Percentiles rank a stretch among this genome's conserved stretches.
These are phyloP conservation scores for Myzus persicae DNA, from an alignment of 1,140 invertebrate genomes.

Conservation along the genomic window DNA sequence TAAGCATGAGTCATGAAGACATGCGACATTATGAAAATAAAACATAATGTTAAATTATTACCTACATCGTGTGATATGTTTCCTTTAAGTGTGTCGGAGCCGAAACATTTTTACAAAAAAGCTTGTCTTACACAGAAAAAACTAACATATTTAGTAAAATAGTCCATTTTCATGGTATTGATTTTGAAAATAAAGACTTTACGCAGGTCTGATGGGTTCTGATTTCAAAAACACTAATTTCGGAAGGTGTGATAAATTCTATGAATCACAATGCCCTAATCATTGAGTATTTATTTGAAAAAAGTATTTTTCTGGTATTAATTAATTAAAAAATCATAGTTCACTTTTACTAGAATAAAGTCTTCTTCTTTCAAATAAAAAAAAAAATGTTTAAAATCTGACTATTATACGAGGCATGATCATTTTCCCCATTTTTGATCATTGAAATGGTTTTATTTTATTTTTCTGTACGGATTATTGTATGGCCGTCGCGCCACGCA, in stretches of 20 bases:
- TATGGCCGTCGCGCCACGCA: not conserved
- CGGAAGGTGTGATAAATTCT: not conserved
- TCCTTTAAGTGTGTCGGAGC: too few species aligned
- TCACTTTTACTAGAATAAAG: not conserved
- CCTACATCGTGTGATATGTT: too few species aligned
- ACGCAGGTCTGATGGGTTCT: not conserved
- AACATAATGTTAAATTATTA: too few species aligned
- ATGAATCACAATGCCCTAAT: not conserved
- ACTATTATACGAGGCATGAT: not conserved
- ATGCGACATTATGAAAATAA: too few species aligned
- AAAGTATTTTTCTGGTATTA: not conserved
- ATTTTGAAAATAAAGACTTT: too few species aligned
- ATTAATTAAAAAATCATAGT: not conserved
- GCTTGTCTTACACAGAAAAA: too few species aligned
- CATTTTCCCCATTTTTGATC: not conserved
- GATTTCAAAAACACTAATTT: not conserved
- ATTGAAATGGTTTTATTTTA: not conserved
- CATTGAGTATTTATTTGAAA: not conserved
- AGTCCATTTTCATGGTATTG: too few species aligned
- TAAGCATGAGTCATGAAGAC: too few species aligned
- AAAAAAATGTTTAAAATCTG: not conserved
- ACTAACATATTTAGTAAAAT: too few species aligned
- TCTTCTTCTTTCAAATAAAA: not conserved
- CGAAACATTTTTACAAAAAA: too few species aligned
- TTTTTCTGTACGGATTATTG: not conserved